These are phyloP conservation scores for Ophion obscuratus DNA, from an alignment of 2,888 invertebrate genomes.

Conservation along the genomic window DNA sequence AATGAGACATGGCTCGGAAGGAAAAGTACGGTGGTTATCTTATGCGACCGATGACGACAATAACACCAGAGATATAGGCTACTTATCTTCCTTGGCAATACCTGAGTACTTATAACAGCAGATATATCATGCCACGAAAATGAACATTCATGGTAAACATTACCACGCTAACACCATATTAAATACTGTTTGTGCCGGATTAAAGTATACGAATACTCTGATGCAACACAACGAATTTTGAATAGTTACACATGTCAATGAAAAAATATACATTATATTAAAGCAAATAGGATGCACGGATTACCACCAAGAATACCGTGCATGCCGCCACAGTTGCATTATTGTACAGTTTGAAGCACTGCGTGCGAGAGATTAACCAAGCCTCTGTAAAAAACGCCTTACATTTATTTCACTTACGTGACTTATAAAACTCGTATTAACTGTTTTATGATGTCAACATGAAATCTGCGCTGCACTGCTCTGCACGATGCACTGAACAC, in stretches of 20 bases:
- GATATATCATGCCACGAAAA: slow-evolving; percentile 36
- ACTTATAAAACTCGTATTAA: slow-evolving; percentile 31
- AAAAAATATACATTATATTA: slow-evolving; percentile 27
- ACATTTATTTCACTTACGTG: slow-evolving; percentile 41
- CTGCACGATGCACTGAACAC: slow-evolving; percentile 22
- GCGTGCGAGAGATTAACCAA: slow-evolving; percentile 43
- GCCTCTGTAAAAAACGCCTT: slow-evolving; percentile 37
- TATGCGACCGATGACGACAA: background rate
- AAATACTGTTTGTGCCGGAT: slow-evolving; percentile 21
- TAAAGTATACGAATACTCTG: slow-evolving; percentile 20
- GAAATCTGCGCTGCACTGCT: slow-evolving; percentile 38
- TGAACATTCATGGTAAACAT: slow-evolving; percentile 18
- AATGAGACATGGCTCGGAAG: background rate
- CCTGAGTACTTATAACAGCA: slow-evolving; percentile 3
- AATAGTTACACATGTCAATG: slow-evolving; percentile 32
- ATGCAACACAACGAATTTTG: slow-evolving; percentile 31
- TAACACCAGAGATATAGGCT: slow-evolving; percentile 13
- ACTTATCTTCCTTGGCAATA: slow-evolving; percentile 10
- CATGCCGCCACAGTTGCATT: slow-evolving; percentile 40
- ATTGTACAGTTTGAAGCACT: slow-evolving; percentile 28
- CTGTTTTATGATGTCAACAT: slow-evolving; percentile 33
- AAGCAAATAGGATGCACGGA: slow-evolving; percentile 34
- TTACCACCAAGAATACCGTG: slow-evolving; percentile 36
- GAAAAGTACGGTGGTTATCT: slow-evolving; percentile 19
- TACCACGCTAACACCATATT: slow-evolving; percentile 26